phyloP scores from a whole-genome alignment of 2,888 invertebrate genomes.

The Ectobius pallidus region DNA sequence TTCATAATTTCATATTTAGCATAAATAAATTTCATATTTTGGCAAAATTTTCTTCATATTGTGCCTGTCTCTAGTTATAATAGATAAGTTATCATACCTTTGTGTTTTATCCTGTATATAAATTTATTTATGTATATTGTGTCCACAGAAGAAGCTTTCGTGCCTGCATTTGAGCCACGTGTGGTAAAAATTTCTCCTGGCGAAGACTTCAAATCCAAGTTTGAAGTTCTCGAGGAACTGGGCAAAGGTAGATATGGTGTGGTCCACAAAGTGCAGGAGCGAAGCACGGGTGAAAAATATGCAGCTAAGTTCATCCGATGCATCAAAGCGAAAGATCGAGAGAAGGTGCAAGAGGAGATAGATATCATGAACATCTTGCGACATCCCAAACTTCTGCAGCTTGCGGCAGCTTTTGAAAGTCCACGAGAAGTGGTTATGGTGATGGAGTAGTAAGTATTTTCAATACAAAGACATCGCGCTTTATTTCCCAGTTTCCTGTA shows the following conservation, averaged over 20 bases:
- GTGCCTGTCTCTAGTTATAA: too few relatives aligned
- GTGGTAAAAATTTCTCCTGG: slow-evolving; percentile 61
- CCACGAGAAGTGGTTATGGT: slow-evolving; percentile 82
- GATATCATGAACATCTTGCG: slow-evolving; percentile 83
- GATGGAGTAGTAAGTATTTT: slow-evolving; percentile 83
- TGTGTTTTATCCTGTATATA: too few relatives aligned
- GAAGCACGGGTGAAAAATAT: slow-evolving; percentile 64
- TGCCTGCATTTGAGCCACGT: slow-evolving; percentile 49
- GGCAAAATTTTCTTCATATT: too few relatives aligned
- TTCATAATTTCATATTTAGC: too few relatives aligned
- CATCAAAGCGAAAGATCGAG: slow-evolving; percentile 72
- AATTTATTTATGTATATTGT: too few relatives aligned
- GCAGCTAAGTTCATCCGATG: slow-evolving; percentile 87
- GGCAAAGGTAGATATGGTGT: slow-evolving; percentile 78
- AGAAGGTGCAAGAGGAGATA: slow-evolving; percentile 81
- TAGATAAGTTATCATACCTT: too few relatives aligned
- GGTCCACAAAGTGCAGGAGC: slow-evolving; percentile 73
- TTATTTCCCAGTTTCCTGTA: too few relatives aligned
- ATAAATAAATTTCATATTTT: too few relatives aligned
- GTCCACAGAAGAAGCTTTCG: slow-evolving; percentile 34
- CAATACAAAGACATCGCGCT: too few relatives aligned
- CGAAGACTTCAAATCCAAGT: slow-evolving; percentile 65
- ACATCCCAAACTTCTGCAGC: slow-evolving; percentile 84
- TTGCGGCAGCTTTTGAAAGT: slow-evolving; percentile 80
- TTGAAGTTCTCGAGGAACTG: slow-evolving; percentile 71